Evolutionary conservation across 2,888 invertebrate genomes (phyloP), one percentile per base, ranked within the genome.

Genomic region (Stratiomys singularior): DNA sequence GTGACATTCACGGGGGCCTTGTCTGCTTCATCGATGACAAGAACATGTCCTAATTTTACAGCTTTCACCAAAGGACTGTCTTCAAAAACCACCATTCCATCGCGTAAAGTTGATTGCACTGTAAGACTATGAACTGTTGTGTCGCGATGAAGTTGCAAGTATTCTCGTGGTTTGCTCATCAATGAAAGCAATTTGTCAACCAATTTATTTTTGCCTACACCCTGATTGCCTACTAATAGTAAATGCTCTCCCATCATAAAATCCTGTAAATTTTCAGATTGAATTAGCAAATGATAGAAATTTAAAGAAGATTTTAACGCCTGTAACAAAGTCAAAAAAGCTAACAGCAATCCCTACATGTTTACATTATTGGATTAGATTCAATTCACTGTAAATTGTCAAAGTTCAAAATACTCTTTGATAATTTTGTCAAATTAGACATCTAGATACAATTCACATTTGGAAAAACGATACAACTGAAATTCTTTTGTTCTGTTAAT

Each of bases 1-100:
- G 98, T 98, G 0, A 99, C 98, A 84, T 98, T 96, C 0, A 97
- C 97, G 0, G 98, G 98, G 0, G 98, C 98, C 86, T 99, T 99
- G 86, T 99, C 98, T 0, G 98, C 98, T 86, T 99, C 99, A 83
- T 99, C 98, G 0, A 99, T 93, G 0, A 99, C 96, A 77, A 99
- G 89, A 9, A 98, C 93, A 83, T 96, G 94, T 0, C 98, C 98
- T 77, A 89, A 86, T 86, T 94, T 94, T 0, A 97, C 96, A 0
- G 98, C 98, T 78, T 94, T 93, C 0, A 98, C 97, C 79, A 99
- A 86, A 0, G 98, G 96, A 0, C 98, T 98, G 85, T 99, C 98
- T 87, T 98, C 97, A 84, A 96, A 96, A 0, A 94, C 89, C 0
- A 98, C 94, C 28, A 95, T 89, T 0, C 98, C 98, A 83, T 96